phyloP scores from a whole-genome alignment of 2,113 vertebrate genomes.

The Strigops habroptila region DNA sequence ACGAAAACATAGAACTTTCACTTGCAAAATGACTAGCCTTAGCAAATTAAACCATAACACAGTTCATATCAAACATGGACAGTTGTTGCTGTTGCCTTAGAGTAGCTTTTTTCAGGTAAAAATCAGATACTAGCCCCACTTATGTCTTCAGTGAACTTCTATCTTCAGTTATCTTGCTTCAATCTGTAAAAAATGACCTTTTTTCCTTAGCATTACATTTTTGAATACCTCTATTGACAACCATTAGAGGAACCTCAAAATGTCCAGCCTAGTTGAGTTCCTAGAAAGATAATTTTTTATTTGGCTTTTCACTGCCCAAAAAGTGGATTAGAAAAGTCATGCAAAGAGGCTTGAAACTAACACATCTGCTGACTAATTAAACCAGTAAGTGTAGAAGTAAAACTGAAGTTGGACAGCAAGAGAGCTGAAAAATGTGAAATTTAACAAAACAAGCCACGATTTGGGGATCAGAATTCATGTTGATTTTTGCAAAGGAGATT shows the following conservation, averaged over 20 bases:
- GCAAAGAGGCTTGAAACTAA: not conserved
- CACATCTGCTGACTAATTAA: not conserved
- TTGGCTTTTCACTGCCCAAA: not conserved
- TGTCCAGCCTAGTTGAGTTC: not conserved
- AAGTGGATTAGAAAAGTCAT: not conserved
- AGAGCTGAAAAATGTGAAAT: not conserved
- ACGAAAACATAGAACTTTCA: not conserved
- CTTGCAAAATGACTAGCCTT: not conserved
- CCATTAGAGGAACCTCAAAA: not conserved
- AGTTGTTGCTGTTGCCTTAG: not conserved
- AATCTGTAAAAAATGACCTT: not conserved
- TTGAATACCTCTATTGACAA: not conserved
- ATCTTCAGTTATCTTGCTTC: not conserved
- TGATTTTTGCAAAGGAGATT: not conserved
- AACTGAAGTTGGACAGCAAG: not conserved
- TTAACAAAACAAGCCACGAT: not conserved
- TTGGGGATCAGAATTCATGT: not conserved
- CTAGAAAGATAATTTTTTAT: not conserved
- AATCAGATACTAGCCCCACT: not conserved
- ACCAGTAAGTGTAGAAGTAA: not conserved
- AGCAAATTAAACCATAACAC: not conserved
- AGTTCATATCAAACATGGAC: not conserved
- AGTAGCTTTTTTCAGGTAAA: not conserved
- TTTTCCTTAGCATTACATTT: not conserved
- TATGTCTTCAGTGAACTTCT: not conserved